Conservation (phyloP, 2,113 vertebrate species). For the Chaenocephalus aceratus region DNA sequence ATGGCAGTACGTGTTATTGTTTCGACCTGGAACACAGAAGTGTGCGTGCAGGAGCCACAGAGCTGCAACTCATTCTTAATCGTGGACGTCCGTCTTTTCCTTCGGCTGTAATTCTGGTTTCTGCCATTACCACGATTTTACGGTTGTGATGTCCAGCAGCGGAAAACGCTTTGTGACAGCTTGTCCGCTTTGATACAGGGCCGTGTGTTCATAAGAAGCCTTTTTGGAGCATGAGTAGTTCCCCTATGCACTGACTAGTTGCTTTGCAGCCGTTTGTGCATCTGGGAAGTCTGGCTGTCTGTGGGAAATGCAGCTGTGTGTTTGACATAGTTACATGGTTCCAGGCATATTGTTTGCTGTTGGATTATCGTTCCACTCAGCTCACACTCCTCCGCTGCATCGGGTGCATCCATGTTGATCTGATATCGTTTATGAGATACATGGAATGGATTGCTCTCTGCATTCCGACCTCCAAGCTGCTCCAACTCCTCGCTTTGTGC, state of each 20-base stretch:
- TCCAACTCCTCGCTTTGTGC: conserved; percentile 28
- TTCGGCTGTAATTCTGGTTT: conserved; percentile 25
- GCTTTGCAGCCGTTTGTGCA: conserved; percentile 41
- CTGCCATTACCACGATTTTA: conserved; percentile 50
- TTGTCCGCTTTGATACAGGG: conserved; percentile 56
- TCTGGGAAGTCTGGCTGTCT: conserved; percentile 23
- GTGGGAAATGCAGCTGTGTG: conserved; percentile 41
- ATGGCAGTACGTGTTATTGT: neutral
- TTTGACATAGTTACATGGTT: conserved; percentile 15
- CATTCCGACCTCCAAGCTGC: conserved; percentile 44
- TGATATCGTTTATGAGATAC: conserved; percentile 49
- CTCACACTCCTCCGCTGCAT: conserved; percentile 21
- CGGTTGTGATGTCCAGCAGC: conserved; percentile 50
- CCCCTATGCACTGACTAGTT: conserved; percentile 36
- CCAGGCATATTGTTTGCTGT: conserved; percentile 50
- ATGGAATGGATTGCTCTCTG: conserved; percentile 32
- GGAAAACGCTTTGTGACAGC: conserved; percentile 64
- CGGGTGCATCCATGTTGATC: conserved; percentile 38
- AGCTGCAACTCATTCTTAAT: conserved; percentile 46
- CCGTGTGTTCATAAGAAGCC: conserved; percentile 2
- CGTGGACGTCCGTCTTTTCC: conserved; percentile 34
- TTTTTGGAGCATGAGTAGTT: conserved; percentile 31
- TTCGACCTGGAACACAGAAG: neutral
- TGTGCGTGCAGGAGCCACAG: conserved; percentile 17
- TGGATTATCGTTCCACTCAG: conserved; percentile 21